Evolutionary conservation across 2,797 vertebrate species (phyloP).

Genomic region (Malurus leucopterus): DNA sequence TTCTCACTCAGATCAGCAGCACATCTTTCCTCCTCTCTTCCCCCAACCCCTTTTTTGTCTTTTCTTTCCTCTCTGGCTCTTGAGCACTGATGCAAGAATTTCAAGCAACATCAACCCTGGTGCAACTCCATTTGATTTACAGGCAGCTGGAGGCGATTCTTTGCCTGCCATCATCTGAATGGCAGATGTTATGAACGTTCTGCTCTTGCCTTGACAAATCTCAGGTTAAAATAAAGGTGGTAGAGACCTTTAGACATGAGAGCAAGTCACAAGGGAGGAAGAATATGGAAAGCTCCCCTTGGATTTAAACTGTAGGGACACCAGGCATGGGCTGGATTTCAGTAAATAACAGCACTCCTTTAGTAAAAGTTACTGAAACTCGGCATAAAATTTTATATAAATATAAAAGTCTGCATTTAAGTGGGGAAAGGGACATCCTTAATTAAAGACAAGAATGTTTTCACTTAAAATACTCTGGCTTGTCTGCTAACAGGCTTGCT

Average conservation of each 20-base stretch:
- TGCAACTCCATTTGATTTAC: conserved; percentile 56
- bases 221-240: conserved; percentile 36
- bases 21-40: background rate
- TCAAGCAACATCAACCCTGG: conserved; percentile 62
- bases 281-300: background rate
- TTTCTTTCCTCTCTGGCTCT: background rate
- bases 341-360: background rate
- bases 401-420: background rate
- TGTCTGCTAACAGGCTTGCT: background rate
- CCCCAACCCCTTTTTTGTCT: background rate
- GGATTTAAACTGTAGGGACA: background rate
- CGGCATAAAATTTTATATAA: background rate
- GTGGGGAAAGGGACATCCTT: background rate
- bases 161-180: conserved; percentile 3
- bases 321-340: background rate
- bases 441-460: background rate
- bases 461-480: background rate
- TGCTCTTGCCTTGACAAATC: conserved; percentile 8
- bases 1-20: background rate
- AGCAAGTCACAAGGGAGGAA: background rate
- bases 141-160: conserved; percentile 48
- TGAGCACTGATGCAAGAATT: conserved; percentile 57
- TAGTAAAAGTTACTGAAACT: background rate
- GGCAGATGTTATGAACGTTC: conserved; percentile 4
- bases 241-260: background rate